Evolutionary conservation across 2,113 vertebrate species (phyloP), one percentile per base, ranked within the genome.

Genomic region (Polyodon spathula): DNA sequence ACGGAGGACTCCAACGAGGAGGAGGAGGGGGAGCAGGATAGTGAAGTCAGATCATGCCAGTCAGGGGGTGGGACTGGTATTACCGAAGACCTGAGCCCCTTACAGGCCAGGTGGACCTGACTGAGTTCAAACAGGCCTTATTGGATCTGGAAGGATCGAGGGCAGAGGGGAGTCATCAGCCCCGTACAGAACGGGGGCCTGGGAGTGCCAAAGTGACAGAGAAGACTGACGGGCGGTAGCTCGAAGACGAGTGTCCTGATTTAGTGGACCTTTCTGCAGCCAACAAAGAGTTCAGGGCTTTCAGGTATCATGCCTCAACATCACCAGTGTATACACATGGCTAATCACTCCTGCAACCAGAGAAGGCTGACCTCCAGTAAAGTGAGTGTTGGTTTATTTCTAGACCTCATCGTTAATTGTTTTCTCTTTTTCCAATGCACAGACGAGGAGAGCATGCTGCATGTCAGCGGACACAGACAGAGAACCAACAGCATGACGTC

Each of bases 401-500:
- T n/a, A n/a, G 4, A 56, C 5, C 37, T 56, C 37, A 50, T 56
- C 54, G 7, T 62, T 68, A 1, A 63, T 14, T 50, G 5, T 5
- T 8, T 65, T 38, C 37, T 40, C 37, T 42, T 57, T 54, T 56
- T 8, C 43, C 68, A n/a, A 46, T 67, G 54, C 66, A 15, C 78
- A 78, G 82, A 88, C 71, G 75, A 90, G 58, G 84, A 89, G 9
- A 82, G 68, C 64, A 59, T 85, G 4, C 48, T 73, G 50, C 81
- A 81, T 51, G n/a, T 73, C 44, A 66, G 75, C 63, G 85, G 75
- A 7, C 78, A 79, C 62, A 87, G 88, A 67, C 82, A 69, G 70
- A 91, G 92, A 72, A 90, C 88, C 14, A 78, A 81, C 71, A 98
- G 93, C 61, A 63, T 90, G 52, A 79, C 73, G 1, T 95, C 93